phyloP scores from a whole-genome alignment of 2,113 vertebrate genomes.

The Rutilus rutilus region DNA sequence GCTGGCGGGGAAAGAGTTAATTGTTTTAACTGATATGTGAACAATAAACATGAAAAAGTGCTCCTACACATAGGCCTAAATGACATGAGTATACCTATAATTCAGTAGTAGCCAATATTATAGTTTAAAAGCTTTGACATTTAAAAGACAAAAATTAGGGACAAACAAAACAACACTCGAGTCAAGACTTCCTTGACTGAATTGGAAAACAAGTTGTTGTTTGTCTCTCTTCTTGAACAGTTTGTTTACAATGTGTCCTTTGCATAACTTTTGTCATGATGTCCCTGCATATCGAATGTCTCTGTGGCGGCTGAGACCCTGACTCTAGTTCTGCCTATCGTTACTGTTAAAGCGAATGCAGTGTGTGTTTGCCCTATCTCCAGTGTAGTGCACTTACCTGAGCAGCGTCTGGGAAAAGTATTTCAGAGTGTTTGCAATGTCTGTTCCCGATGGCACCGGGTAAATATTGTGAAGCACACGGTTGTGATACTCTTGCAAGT shows the following conservation, averaged over 20 bases:
- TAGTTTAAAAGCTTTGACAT: neutral
- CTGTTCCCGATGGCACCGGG: conserved; percentile 98
- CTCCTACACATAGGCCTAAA: neutral
- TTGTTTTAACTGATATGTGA: neutral
- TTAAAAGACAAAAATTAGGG: neutral
- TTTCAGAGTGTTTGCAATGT: conserved; percentile 99
- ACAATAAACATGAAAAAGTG: neutral
- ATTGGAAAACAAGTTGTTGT: neutral
- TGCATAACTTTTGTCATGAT: neutral
- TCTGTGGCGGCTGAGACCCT: neutral
- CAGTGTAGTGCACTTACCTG: conserved; percentile 91
- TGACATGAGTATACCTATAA: neutral
- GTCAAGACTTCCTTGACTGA: neutral
- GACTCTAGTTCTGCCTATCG: neutral
- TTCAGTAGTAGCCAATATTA: neutral
- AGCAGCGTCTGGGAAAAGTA: conserved; percentile 99
- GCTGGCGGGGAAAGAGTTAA: neutral
- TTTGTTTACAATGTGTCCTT: neutral
- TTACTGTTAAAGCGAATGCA: neutral
- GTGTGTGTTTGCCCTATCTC: conserved; percentile 75
- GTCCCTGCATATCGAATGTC: neutral
- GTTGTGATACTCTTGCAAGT: conserved; percentile 99
- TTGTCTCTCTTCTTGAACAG: neutral
- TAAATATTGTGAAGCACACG: conserved; percentile 99
- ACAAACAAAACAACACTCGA: neutral